These are phyloP conservation scores for Sinella curviseta DNA, from an alignment of 1,140 invertebrate genomes.

Conservation along the genomic window DNA sequence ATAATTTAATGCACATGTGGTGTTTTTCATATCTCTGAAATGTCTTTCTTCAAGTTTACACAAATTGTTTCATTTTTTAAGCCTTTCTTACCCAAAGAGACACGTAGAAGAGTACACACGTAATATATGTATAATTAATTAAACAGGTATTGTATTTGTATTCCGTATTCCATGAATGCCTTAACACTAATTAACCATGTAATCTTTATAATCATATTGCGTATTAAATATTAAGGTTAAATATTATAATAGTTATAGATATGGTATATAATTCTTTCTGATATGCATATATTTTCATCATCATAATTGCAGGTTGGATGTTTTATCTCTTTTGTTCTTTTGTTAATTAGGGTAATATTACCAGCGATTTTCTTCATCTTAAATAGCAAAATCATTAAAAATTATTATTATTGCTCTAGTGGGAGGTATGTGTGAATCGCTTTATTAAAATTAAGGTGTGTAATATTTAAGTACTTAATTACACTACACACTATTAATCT, in stretches of 20 bases:
- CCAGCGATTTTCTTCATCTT: neutral
- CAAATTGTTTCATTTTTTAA: neutral
- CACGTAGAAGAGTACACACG: too few relatives aligned
- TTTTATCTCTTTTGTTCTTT: neutral
- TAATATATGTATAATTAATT: too few relatives aligned
- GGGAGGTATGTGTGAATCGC: neutral
- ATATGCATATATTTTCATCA: neutral
- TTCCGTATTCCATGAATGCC: too few relatives aligned
- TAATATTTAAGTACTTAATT: neutral
- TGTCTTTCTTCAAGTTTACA: neutral
- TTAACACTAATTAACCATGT: too few relatives aligned
- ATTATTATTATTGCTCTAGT: neutral
- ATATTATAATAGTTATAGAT: neutral
- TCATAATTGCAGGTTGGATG: neutral
- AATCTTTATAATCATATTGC: too few relatives aligned
- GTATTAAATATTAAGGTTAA: neutral
- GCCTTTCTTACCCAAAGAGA: neutral
- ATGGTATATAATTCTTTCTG: neutral
- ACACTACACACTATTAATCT: too few relatives aligned
- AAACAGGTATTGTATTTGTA: too few relatives aligned
- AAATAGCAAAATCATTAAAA: neutral
- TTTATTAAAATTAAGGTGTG: neutral
- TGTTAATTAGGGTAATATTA: too few relatives aligned
- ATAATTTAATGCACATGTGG: conserved; percentile 13
- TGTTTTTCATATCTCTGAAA: neutral